These are phyloP conservation scores for Micoletzkya japonica DNA, from an alignment of 2,888 invertebrate genomes.

Conservation along the genomic window DNA sequence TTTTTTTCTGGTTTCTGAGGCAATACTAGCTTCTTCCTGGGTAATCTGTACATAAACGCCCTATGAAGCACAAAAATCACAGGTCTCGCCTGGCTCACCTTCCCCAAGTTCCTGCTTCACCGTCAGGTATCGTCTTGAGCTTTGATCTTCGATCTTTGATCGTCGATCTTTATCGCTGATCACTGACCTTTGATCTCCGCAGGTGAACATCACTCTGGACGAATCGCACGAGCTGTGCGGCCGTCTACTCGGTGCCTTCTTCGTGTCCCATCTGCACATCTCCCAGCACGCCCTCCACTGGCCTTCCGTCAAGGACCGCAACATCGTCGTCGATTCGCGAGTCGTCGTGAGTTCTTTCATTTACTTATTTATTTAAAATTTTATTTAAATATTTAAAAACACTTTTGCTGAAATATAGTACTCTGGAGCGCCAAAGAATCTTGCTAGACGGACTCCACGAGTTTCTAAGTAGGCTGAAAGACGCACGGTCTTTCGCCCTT, in stretches of 20 bases:
- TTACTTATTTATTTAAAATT: neutral
- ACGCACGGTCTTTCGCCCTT: neutral
- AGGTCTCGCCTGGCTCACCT: constrained; percentile 55
- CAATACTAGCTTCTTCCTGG: too few species aligned
- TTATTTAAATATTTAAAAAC: neutral
- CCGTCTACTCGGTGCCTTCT: constrained; percentile 60
- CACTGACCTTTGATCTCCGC: constrained; percentile 22
- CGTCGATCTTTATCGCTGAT: neutral
- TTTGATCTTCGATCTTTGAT: neutral
- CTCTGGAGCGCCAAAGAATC: too few species aligned
- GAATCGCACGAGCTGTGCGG: constrained; percentile 56
- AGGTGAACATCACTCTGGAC: constrained; percentile 56
- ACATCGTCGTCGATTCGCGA: constrained; percentile 52
- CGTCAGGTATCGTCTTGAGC: constrained; percentile 36
- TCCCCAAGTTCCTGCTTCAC: constrained; percentile 61
- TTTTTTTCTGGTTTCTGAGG: too few species aligned
- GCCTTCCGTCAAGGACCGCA: constrained; percentile 47
- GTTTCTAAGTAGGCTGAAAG: neutral
- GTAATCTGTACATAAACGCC: too few species aligned
- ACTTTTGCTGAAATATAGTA: too few species aligned
- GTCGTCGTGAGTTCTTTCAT: constrained; percentile 41
- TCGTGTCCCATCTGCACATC: constrained; percentile 46
- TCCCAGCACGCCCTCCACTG: constrained; percentile 56
- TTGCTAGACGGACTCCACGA: too few species aligned
- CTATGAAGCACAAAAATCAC: too few species aligned